Evolutionary conservation across 2,888 invertebrate genomes (phyloP).

Genomic region (Neoaliturus tenellus): DNA sequence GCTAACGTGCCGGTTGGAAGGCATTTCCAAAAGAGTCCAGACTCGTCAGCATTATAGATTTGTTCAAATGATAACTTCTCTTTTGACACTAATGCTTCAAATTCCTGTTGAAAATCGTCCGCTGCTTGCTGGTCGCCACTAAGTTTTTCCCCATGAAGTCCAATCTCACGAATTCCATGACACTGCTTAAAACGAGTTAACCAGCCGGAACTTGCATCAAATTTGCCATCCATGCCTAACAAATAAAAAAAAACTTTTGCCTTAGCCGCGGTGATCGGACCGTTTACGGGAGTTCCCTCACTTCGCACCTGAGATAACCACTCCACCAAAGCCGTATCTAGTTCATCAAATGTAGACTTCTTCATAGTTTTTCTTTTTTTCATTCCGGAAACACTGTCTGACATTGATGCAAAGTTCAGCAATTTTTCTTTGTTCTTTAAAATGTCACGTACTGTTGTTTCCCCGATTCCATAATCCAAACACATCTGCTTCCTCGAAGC

Average conservation of each 20-base stretch:
- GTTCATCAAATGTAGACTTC: neutral
- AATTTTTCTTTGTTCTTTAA: no score
- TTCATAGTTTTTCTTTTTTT: slow-evolving; percentile 27
- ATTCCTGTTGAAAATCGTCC: neutral
- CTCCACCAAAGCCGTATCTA: neutral
- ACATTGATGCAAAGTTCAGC: neutral
- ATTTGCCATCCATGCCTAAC: slow-evolving; percentile 15
- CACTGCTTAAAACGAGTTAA: slow-evolving; percentile 12
- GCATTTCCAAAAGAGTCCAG: slow-evolving; percentile 48
- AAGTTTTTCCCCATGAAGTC: neutral
- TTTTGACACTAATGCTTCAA: neutral
- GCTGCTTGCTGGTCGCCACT: neutral
- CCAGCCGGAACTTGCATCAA: slow-evolving; percentile 33
- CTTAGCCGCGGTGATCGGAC: neutral
- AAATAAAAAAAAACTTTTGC: neutral
- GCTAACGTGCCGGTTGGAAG: slow-evolving; percentile 38
- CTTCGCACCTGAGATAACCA: slow-evolving; percentile 10
- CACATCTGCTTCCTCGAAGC: neutral
- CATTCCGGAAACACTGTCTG: no score
- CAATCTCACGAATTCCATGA: slow-evolving; percentile 15
- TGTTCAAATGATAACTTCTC: neutral
- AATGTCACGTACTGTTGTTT: neutral
- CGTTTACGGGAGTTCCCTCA: neutral
- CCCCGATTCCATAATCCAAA: neutral
- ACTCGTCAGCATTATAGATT: no score